phyloP scores from a whole-genome alignment of 2,113 vertebrate species.

The Xiphophorus hellerii region DNA sequence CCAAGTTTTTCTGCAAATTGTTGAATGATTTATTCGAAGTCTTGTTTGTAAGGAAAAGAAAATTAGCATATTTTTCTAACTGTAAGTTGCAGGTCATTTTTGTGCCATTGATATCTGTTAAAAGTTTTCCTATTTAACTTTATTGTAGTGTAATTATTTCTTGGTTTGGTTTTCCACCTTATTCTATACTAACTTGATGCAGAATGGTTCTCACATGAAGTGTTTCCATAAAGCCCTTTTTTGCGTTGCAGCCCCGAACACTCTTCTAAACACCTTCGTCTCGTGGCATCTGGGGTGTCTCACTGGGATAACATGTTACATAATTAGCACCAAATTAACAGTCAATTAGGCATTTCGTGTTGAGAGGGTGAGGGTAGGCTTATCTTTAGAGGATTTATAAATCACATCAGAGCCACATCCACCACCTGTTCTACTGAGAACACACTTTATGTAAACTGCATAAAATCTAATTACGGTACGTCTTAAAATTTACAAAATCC shows the following conservation, averaged over 20 bases:
- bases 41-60: conserved; percentile 22
- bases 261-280: conserved; percentile 50
- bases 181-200: conserved; percentile 37
- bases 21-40: conserved; percentile 61
- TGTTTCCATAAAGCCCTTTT: conserved; percentile 35
- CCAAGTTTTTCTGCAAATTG: conserved; percentile 39
- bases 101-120: conserved; percentile 19
- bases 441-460: conserved; percentile 23
- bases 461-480: not conserved
- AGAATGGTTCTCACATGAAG: not conserved
- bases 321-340: conserved; percentile 82
- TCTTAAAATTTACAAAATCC: conserved; percentile 1
- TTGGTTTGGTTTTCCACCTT: not conserved
- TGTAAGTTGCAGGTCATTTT: conserved; percentile 29
- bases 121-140: conserved; percentile 5
- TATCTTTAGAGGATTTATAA: conserved; percentile 62
- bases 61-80: conserved; percentile 39
- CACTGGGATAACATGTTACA: conserved; percentile 70
- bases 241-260: conserved; percentile 34
- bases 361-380: conserved; percentile 62
- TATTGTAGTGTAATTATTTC: conserved; percentile 4
- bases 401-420: conserved; percentile 53
- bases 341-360: conserved; percentile 72
- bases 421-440: conserved; percentile 62
- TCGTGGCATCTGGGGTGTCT: conserved; percentile 73